Evolutionary conservation across 2,797 vertebrate species (phyloP).

Genomic region (Poecilia wingei): DNA sequence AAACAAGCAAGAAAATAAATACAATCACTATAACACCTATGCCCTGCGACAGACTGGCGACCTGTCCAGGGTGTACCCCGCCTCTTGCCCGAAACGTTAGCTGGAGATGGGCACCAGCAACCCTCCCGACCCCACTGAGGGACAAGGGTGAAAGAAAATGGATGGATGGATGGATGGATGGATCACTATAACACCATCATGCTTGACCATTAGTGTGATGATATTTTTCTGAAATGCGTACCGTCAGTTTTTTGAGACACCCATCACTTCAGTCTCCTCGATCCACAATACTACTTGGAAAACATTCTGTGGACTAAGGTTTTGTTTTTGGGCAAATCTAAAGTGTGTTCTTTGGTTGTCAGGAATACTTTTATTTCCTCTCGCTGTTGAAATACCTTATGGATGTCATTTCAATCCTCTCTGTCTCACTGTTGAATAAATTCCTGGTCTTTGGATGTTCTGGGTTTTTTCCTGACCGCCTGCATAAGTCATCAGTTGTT

Average conservation of each 20-base stretch:
- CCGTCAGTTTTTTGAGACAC: not conserved
- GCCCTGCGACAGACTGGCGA: too few species aligned
- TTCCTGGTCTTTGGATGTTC: not conserved
- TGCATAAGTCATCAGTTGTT: not conserved
- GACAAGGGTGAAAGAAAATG: too few species aligned
- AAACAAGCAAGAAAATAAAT: constrained; percentile 47
- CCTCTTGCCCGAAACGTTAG: too few species aligned
- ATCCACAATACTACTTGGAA: not conserved
- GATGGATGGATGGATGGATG: too few species aligned
- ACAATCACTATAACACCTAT: not conserved
- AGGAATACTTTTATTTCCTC: too few species aligned
- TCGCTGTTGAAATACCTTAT: not conserved
- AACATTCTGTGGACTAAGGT: too few species aligned
- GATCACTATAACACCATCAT: not conserved
- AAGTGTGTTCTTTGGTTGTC: too few species aligned
- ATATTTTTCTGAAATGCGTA: not conserved
- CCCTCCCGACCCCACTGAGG: too few species aligned
- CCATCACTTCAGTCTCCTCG: not conserved
- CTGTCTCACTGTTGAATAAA: not conserved
- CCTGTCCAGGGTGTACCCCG: too few species aligned
- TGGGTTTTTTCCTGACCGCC: not conserved
- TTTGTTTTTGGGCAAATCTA: too few species aligned
- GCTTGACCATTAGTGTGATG: not conserved
- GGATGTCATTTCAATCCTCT: not conserved
- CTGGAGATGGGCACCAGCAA: too few species aligned